Evolutionary conservation across 2,113 vertebrate genomes (phyloP), one percentile per base, ranked within the genome.

Genomic region (Megaceryle torquata): DNA sequence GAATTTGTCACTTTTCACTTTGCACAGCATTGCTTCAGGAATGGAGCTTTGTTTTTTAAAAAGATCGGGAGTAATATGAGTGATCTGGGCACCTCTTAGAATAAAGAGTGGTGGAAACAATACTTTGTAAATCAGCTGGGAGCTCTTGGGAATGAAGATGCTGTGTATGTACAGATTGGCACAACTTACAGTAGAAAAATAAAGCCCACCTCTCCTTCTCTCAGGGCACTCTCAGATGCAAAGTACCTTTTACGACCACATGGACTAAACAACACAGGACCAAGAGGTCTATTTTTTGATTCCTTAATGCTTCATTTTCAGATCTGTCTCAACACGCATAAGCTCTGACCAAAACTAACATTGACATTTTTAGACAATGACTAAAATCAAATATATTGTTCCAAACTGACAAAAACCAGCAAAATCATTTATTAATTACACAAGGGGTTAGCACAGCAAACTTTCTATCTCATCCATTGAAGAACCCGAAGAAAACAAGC

Each of bases 181-280:
- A n/a, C 56, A 54, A 39, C 19, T 35, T 33, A 13, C 1, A 22
- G 50, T 11, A 61, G 37, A 50, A 31, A 82, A 28, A 77, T 39
- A 22, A 33, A 74, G 28, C 48, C 29, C 7, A 9, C 18, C 4
- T 53, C 67, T 44, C 35, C 41, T 70, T 25, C 37, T 51, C 29
- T 35, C 50, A 50, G 24, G 18, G 22, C 33, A 39, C 37, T 69
- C 28, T 33, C 54, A 60, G 61, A 53, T 56, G 31, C n/a, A 44
- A 54, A n/a, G 1, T 10, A 31, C 31, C 39, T 48, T 54, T 54
- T 48, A 54, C 8, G 14, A 41, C 46, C 29, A 35, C 61, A 59
- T 0, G 0, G 31, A 81, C 17, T 48, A 54, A 75, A 60, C 5
- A 39, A 48, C 39, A 61, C 0, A 3, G 41, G n/a, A 65, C n/a